Evolutionary conservation across 2,797 vertebrate genomes (phyloP), one percentile per base, ranked within the genome.

Genomic region (Cirrhinus mrigala): DNA sequence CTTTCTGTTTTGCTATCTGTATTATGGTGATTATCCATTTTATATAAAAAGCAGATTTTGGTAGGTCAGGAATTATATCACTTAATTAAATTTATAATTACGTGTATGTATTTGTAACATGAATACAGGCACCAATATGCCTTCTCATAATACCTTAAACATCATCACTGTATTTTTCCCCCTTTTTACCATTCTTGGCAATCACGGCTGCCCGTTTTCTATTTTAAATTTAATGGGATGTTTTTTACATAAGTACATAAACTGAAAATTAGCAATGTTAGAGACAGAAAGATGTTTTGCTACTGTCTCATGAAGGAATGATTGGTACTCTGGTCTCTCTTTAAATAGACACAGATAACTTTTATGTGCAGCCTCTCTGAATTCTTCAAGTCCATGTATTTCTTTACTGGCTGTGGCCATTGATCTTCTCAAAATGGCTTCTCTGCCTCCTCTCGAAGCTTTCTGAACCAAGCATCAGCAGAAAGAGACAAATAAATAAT

Each of bases 381-480:
- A 37, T 71, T 74, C 69, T 82, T 60, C 11, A 27, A 44, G 52
- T 58, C 29, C 68, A 46, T 58, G 37, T 20, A 58, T 24, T n/a
- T 73, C 69, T 33, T 50, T 48, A 74, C 70, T 62, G 18, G 18
- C 54, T 74, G 24, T 82, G 54, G 54, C 27, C 20, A 54, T 29
- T 82, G 56, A n/a, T 82, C 44, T 62, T 58, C 27, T 40, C 48
- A 76, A 83, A 83, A 83, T 83, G 82, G 48, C 81, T 58, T 46
- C 74, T 77, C 46, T 40, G 60, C 58, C 56, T 81, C 29, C n/a
- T 81, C 60, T 56, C 60, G 3, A 86, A 58, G 44, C 78, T 46
- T 20, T 70, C 54, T 60, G 24, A 79, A 60, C 69, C 62, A 29
- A 86, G 40, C 71, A 50, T 75, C 58, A 82, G 71, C 60, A 69